Evolutionary conservation across 2,797 vertebrate species (phyloP), one percentile per base, ranked within the genome.

Genomic region (Phyllotis vaccarum): DNA sequence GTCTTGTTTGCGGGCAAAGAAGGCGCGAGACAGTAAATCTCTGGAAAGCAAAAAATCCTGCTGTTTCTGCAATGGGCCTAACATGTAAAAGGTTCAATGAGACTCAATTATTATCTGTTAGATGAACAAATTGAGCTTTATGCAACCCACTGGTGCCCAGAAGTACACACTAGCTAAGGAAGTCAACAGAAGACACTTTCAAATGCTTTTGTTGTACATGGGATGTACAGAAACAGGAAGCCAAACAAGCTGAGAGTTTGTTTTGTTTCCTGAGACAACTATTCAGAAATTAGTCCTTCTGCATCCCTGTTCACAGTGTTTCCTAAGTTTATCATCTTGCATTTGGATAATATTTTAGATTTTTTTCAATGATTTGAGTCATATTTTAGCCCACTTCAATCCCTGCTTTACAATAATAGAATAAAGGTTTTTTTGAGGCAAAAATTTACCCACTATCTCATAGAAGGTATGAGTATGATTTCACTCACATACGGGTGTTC

Each of bases 161-260:
- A 82, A 62, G 60, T 82, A 64, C 2, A 1, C 29, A 43, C 43
- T 37, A 85, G 40, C 60, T 72, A 92, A 92, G 43, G 64, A 85
- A 95, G 31, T 58, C n/a, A 72, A 12, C 22, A 81, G n/a, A 27
- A 46, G 37, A 93, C 27, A 87, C 87, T 37, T 91, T 90, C 66
- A 81, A 11, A 68, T 24, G 64, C 27, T 54, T 95, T 78, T 81
- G 40, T 70, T 62, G 16, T 56, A 52, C 7, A 31, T 86, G 37
- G 62, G 86, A 96, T 70, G 34, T 62, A 81, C 19, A 92, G 60
- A 96, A 94, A 85, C 82, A 92, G 91, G 94, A 96, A 97, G n/a
- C 29, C n/a, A 89, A 93, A 68, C 19, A 94, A 70, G 94, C 19
- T 70, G 52, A 60, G 64, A 58, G 58, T 68, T 92, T 95, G n/a